Evolutionary conservation across 2,113 vertebrate species (phyloP), one percentile per base, ranked within the genome.

Genomic region (Narcine bancroftii): DNA sequence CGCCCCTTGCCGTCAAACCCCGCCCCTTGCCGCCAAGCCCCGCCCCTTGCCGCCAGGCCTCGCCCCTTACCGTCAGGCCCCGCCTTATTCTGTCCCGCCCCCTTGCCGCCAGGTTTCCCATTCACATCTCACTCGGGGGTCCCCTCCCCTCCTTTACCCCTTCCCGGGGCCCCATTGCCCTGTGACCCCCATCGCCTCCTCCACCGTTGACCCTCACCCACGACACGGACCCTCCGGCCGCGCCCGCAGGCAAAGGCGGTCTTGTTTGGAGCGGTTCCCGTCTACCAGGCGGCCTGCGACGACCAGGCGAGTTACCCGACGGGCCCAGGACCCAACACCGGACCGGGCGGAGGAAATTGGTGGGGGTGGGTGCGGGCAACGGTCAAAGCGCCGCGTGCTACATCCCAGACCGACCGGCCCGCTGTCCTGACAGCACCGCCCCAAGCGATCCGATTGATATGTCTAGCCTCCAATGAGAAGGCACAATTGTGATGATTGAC

Each of bases 281-380:
- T 10, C 26, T 24, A 26, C 24, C 24, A 42, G 39, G 76, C 76
- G 1, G 19, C 19, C 15, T 5, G 75, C 21, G 42, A 21, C 19
- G 11, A 72, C 71, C 33, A 0, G 11, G 1, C 33, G n/a, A 2
- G 33, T 66, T 73, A 79, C 94, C 93, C 93, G 93, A 33, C 76
- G 10, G 93, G 65, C 92, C 81, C 85, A 85, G 33, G 92, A 92
- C 66, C 42, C 3, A 45, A 50, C 24, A 29, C 33, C 21, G 36
- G 47, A 15, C 56, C 29, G 11, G 92, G 92, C 69, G 63, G 92
- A 63, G 81, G 39, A 79, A n/a, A 53, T 72, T 81, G 9, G 29
- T 15, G 42, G 92, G 72, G 45, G 7, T 0, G n/a, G 83, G 47
- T 4, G 50, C 6, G 4, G 21, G 0, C 13, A 87, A 87, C 63